Base-by-base conservation (phyloP, 2,113 vertebrate genomes). In the Larimichthys crocea region DNA sequence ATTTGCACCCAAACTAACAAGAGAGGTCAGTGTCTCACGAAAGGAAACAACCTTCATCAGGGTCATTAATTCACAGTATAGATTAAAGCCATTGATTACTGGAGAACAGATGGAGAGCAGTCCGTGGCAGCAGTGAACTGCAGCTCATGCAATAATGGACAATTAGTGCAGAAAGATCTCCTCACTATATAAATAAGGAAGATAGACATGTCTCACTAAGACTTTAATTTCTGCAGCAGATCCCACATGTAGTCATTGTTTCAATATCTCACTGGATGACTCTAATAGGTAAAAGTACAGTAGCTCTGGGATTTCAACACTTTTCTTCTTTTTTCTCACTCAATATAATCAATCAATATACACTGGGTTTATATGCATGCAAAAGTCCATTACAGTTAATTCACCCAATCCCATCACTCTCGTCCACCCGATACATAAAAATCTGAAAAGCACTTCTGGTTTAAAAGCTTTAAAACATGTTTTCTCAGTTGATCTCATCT, bases 71-170 rank as follows among this genome's bases (percentile, higher is more conserved):
- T 72, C 68, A 82, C 31, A 65, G 22, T 69, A 20, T 29, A 59
- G 82, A 83, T 87, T 79, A 74, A 65, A 50, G 68, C n/a, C 82
- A 84, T 77, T 83, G 78, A 94, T 89, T 79, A 44, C 53, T 22
- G 48, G 24, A 75, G 66, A 74, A 66, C 46, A 57, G 61, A 67
- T 66, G 60, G 49, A 79, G 66, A 83, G 48, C 61, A 69, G 31
- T 81, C 40, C 75, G 35, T 49, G 10, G 40, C 44, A 71, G 22
- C 35, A 63, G 63, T 61, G 56, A 77, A 74, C 59, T 53, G 31
- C 77, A 61, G 55, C 29, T 85, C 44, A 59, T 56, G 26, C 69
- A 42, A 40, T 84, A 82, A 83, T 81, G 74, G 71, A 79, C 78
- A 80, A 69, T 88, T 82, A 88, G 65, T 26, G 59, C 71, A 55